Percentiles rank a stretch among this genome's conserved stretches.
These are phyloP conservation scores for Climacteris rufus DNA, from an alignment of 2,113 vertebrate species.

Conservation along the genomic window DNA sequence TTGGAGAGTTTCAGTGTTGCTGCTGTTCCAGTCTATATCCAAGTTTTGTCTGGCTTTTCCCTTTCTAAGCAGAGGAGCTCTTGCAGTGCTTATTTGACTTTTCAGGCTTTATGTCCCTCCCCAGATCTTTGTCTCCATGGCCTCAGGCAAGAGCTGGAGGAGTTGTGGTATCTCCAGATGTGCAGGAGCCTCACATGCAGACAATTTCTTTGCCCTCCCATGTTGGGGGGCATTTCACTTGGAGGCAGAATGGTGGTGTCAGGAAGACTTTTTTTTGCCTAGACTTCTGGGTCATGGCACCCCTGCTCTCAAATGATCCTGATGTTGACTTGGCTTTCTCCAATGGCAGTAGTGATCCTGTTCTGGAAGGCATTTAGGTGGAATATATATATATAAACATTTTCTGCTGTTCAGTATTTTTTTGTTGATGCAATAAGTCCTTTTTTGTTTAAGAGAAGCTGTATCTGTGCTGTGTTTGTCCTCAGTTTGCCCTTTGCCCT, in stretches of 20 bases:
- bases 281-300: not conserved
- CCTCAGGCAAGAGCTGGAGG: not conserved
- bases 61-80: not conserved
- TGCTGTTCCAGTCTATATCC: not conserved
- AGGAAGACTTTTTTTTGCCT: not conserved
- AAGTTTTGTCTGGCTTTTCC: not conserved
- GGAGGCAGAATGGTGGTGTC: not conserved
- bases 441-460: not conserved
- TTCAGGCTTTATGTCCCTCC: not conserved
- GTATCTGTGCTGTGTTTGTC: not conserved
- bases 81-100: not conserved
- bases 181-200: not conserved
- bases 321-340: not conserved
- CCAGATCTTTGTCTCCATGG: not conserved
- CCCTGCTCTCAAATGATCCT: not conserved
- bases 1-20: not conserved
- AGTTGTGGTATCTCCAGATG: not conserved
- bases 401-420: not conserved
- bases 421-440: not conserved
- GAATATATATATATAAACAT: not conserved
- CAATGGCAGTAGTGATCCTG: accelerated
- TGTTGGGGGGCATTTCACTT: not conserved
- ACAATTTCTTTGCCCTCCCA: not conserved
- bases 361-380: not conserved
- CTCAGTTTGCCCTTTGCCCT: not conserved